A percentile compares a stretch with the other conserved stretches of the same genome.
These are phyloP conservation scores for Leucopsar rothschildi DNA, from an alignment of 2,113 vertebrate species.

Conservation along the genomic window DNA sequence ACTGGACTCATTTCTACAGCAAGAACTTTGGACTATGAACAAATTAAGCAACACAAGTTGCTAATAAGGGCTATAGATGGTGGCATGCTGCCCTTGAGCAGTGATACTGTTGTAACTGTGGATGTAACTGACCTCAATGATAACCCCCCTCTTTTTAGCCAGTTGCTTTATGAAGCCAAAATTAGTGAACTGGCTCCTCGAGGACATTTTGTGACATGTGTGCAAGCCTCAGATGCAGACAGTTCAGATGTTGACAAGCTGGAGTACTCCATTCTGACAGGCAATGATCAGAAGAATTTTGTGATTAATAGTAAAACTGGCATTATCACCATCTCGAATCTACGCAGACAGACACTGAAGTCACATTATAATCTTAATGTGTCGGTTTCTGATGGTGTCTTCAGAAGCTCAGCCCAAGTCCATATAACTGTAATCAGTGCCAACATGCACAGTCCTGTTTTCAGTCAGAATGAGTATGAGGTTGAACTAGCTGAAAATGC, in stretches of 20 bases:
- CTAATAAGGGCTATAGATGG: slow-evolving; percentile 84
- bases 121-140: slow-evolving; percentile 91
- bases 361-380: slow-evolving; percentile 83
- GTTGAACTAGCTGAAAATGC: slow-evolving; percentile 93
- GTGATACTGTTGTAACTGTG: slow-evolving; percentile 78
- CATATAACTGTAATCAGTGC: slow-evolving; percentile 82
- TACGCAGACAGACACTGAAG: slow-evolving; percentile 79
- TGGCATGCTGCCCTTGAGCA: slow-evolving; percentile 89
- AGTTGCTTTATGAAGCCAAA: slow-evolving; percentile 81
- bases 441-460: slow-evolving; percentile 90
- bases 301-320: slow-evolving; percentile 84
- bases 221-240: slow-evolving; percentile 91
- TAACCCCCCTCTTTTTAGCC: slow-evolving; percentile 87
- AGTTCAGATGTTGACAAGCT: slow-evolving; percentile 79
- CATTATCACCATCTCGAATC: slow-evolving; percentile 83
- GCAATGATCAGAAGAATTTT: slow-evolving; percentile 92
- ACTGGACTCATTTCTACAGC: slow-evolving; percentile 84
- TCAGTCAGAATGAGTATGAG: slow-evolving; percentile 88
- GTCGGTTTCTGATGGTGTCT: slow-evolving; percentile 94
- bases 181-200: slow-evolving; percentile 86
- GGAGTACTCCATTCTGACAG: slow-evolving; percentile 88
- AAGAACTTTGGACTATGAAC: slow-evolving; percentile 86
- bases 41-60: slow-evolving; percentile 78
- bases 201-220: slow-evolving; percentile 89
- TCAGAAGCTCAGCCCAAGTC: slow-evolving; percentile 86